Evolutionary conservation across 64 coral and sea anemone species (phyloP).

Genomic region (Pocillopora damicornis): DNA sequence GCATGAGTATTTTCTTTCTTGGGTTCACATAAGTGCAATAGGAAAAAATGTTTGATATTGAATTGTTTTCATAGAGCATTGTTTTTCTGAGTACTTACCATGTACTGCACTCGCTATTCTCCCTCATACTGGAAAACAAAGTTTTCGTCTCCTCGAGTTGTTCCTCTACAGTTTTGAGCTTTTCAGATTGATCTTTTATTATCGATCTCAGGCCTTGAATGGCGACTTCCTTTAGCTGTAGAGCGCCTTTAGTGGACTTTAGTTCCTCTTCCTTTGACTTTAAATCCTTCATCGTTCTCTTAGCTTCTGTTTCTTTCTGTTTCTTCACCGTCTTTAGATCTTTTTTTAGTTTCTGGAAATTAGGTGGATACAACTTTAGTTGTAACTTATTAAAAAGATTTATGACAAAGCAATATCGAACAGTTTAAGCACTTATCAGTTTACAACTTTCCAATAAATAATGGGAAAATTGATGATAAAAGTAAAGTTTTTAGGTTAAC

Average conservation of each 20-base stretch:
- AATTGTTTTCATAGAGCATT: neutral
- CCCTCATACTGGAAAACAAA: neutral
- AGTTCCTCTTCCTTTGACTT: constrained; percentile 60
- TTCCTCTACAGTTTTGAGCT: neutral
- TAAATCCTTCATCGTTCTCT: constrained; percentile 40
- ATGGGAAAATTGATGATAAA: no score
- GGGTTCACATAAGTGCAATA: no score
- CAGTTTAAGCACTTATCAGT: no score
- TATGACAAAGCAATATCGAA: no score
- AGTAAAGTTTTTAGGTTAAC: no score
- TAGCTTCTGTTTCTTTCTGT: constrained; percentile 61
- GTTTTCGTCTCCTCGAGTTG: constrained; percentile 4
- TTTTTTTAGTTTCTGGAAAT: constrained; percentile 48
- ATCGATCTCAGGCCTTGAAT: constrained; percentile 9
- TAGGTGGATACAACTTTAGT: neutral
- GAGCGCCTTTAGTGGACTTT: neutral
- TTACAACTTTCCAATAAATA: no score
- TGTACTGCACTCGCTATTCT: neutral
- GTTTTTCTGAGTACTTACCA: neutral
- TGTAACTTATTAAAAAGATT: no score
- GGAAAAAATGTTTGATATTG: no score
- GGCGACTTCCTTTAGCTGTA: constrained; percentile 35
- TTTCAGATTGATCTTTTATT: constrained; percentile 4
- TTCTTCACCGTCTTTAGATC: constrained; percentile 54
- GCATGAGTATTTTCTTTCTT: no score